Evolutionary conservation across 2,113 vertebrate species (phyloP), one percentile per base, ranked within the genome.

Genomic region (Atrichornis clamosus): DNA sequence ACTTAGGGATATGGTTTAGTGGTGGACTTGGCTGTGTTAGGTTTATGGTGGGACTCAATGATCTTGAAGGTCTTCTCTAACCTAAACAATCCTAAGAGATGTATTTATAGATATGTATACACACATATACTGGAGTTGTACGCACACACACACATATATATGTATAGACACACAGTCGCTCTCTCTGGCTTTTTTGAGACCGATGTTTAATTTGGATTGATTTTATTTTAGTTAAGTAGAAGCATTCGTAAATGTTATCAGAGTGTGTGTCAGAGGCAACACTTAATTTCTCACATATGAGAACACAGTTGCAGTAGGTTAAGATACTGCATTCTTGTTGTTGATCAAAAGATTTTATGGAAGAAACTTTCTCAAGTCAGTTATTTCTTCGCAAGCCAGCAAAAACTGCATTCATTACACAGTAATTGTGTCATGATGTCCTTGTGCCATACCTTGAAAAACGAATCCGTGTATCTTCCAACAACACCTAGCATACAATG

Each of bases 341-440:
- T 28, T 72, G 73, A 41, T 69, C 26, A 55, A 60, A 84, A 55
- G 49, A 41, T 74, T 86, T 86, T 84, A 69, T 41, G 35, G 19
- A 59, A 46, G 19, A 82, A 56, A 26, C n/a, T 76, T 44, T 53
- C 64, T 68, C 37, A 72, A 44, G 65, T 81, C 42, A n/a, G 3
- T 69, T 95, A 32, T 77, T 97, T 81, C 68, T 64, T 75, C 88
- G 75, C 47, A 92, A 84, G 76, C 94, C n/a, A 60, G 56, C 39
- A 79, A 58, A 81, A 69, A 37, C 28, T 82, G 60, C 58, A 10
- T 93, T 91, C 21, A 18, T 86, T 46, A 8, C 53, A 55, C 9
- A 39, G 23, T 58, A 52, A 75, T 92, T 92, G 39, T 89, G 62
- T 92, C 89, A 64, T 0, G 0, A 13, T 63, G 65, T 76, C 62